Base-by-base conservation (phyloP, 2,888 invertebrate genomes). In the Drosophila meridiana region DNA sequence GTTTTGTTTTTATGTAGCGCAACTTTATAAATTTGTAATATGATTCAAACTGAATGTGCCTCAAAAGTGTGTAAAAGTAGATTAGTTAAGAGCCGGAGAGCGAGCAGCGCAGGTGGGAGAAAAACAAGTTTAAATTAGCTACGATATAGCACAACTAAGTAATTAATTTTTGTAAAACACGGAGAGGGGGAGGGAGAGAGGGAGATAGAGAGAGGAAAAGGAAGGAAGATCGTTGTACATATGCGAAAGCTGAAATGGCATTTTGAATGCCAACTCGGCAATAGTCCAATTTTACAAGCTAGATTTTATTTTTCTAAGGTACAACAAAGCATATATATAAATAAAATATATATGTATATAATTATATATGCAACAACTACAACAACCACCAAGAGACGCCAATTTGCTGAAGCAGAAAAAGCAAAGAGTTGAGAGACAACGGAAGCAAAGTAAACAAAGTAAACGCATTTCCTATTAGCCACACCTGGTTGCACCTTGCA, bases 11-110 rank as follows among this genome's bases (percentile, higher is more conserved):
- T 59, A 63, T 67, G 47, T 73, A 61, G 60, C 58, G 73, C 57
- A 86, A 78, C 68, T 86, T 84, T 83, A 78, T 84, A 79, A 89
- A 89, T 78, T 73, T 85, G 60, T 83, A 87, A 87, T 72, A 64
- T 61, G 77, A 82, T 87, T 87, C 71, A 80, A 85, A 87, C 90
- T 87, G 89, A 90, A 90, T 87, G 87, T 87, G 87, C 87, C 87
- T 87, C 89, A 90, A 87, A 87, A 84, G 70, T 85, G 79, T 75
- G 76, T 85, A 73, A 64, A 73, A 69, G 64, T 86, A 83, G 70
- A 66, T 74, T 77, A 82, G 64, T 53, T 78, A 67, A 65, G 61
- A 61, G 77, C 64, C 59, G 60, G 36, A 45, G 52, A 36, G 34
- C 11, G 13, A 38, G 56, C 26, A 43, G 32, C 11, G 26, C 26